Conservation (phyloP, 2,113 vertebrate genomes). For the Xyliphius kryptos region DNA sequence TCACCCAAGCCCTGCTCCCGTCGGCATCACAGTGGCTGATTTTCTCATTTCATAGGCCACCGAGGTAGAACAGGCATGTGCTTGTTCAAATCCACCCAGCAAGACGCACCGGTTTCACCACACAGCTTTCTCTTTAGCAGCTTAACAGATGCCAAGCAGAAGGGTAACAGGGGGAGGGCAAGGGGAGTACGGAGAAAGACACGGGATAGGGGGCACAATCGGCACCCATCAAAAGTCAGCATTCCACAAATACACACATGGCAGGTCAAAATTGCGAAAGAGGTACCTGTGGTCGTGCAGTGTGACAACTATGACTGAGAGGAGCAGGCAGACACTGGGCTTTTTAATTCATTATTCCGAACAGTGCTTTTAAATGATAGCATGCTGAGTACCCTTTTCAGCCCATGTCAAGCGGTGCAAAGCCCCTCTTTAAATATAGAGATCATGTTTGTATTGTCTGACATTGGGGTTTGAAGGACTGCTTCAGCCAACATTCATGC, state of each 20-base stretch:
- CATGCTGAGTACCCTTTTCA: constrained; percentile 10
- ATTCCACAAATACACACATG: constrained; percentile 24
- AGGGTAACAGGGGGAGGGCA: constrained; percentile 25
- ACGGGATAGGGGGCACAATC: constrained; percentile 36
- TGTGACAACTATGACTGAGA: constrained; percentile 32
- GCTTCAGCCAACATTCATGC: constrained; percentile 34
- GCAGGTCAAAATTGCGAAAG: constrained; percentile 25
- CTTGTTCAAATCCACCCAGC: constrained; percentile 79
- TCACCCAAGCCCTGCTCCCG: constrained; percentile 63
- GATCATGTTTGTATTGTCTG: constrained; percentile 57
- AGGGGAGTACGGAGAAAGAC: constrained; percentile 37
- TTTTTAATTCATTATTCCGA: constrained; percentile 53
- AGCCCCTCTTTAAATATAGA: constrained; percentile 51
- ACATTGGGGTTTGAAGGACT: constrained; percentile 48
- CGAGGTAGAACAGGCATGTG: constrained; percentile 76
- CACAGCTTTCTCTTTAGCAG: constrained; percentile 66
- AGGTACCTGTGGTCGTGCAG: constrained; percentile 28
- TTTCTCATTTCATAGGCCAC: constrained; percentile 83
- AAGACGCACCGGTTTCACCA: constrained; percentile 63
- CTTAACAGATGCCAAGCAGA: constrained; percentile 75
- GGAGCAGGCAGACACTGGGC: constrained; percentile 2
- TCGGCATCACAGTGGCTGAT: constrained; percentile 78
- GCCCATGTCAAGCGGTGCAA: constrained; percentile 28
- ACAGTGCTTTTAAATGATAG: constrained; percentile 48
- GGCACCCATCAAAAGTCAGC: constrained; percentile 28